phyloP scores from a whole-genome alignment of 37 sponge, comb jelly and placozoan species.

The Theonella swinhoei region DNA sequence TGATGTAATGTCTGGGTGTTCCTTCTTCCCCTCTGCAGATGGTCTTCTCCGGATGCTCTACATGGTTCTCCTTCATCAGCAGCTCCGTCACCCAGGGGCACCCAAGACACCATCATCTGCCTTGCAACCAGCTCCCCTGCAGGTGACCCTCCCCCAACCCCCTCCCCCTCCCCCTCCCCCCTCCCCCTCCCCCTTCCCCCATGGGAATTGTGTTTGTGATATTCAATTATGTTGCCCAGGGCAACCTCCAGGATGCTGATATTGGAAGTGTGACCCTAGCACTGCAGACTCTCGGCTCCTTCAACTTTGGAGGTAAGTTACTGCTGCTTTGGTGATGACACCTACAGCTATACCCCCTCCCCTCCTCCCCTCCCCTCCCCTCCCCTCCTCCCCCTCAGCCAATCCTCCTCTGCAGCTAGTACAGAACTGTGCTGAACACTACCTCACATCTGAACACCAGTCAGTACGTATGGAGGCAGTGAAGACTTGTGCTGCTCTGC shows the following conservation, averaged over 20 bases:
- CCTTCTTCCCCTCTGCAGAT: no score
- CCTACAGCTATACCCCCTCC: not conserved
- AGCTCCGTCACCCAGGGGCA: conserved; percentile 69
- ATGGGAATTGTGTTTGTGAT: no score
- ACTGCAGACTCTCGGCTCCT: conserved; percentile 79
- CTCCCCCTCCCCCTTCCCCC: not conserved
- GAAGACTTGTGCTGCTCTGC: conserved; percentile 77
- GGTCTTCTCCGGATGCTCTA: conserved; percentile 84
- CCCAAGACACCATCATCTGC: conserved; percentile 47
- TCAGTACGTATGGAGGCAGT: conserved; percentile 80
- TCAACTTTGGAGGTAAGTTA: conserved; percentile 77
- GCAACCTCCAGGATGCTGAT: conserved; percentile 37
- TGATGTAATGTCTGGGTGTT: no score
- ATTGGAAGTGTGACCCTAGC: conserved; percentile 70
- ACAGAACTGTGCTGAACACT: conserved; percentile 77
- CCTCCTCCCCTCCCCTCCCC: conserved; percentile 52
- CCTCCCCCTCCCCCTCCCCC: not conserved
- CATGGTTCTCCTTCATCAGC: conserved; percentile 69
- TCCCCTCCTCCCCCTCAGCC: conserved; percentile 28
- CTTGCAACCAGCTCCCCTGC: conserved; percentile 8
- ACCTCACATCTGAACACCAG: conserved; percentile 66
- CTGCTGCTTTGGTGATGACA: not conserved
- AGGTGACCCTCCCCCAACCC: not conserved
- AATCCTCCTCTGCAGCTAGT: conserved; percentile 82
- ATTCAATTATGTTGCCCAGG: no score